Evolutionary conservation across 2,888 invertebrate species (phyloP).

Genomic region (Sinohyriopsis cumingii): DNA sequence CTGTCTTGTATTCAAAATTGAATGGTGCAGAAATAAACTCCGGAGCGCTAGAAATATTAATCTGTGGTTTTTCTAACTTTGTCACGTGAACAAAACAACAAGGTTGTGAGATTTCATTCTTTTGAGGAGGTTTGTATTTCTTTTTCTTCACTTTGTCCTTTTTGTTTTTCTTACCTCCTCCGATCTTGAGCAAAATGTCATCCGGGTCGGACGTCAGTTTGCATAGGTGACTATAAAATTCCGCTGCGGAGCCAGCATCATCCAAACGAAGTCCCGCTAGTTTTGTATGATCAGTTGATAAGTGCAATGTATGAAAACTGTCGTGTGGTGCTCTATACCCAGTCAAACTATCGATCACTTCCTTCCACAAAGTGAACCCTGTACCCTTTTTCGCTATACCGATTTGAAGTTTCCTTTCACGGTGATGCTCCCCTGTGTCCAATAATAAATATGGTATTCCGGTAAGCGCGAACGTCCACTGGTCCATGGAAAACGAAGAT

Average conservation of each 20-base stretch:
- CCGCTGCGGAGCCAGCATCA: constrained; percentile 81
- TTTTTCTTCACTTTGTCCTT: constrained; percentile 52
- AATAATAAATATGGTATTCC: constrained; percentile 86
- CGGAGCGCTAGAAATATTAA: constrained; percentile 18
- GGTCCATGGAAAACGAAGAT: constrained; percentile 42
- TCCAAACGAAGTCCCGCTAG: constrained; percentile 87
- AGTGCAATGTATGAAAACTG: constrained; percentile 85
- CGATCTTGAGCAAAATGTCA: constrained; percentile 82
- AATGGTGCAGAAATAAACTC: constrained; percentile 30
- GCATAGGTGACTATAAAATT: constrained; percentile 76
- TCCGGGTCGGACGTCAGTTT: constrained; percentile 83
- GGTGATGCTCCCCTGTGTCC: constrained; percentile 83
- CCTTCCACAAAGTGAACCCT: constrained; percentile 86
- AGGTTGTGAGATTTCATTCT: constrained; percentile 87
- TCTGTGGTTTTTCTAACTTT: constrained; percentile 76
- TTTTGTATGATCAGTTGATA: constrained; percentile 84
- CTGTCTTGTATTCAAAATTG: constrained; percentile 34
- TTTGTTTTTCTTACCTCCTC: constrained; percentile 70
- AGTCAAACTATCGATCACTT: constrained; percentile 85
- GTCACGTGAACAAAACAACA: constrained; percentile 90
- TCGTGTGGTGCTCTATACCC: constrained; percentile 80
- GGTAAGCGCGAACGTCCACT: constrained; percentile 83
- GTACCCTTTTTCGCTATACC: constrained; percentile 85
- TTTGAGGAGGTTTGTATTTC: constrained; percentile 78
- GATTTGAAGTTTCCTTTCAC: constrained; percentile 75